Evolutionary conservation across 2,888 invertebrate species (phyloP), one percentile per base, ranked within the genome.

Genomic region (Eucera pruinosa): DNA sequence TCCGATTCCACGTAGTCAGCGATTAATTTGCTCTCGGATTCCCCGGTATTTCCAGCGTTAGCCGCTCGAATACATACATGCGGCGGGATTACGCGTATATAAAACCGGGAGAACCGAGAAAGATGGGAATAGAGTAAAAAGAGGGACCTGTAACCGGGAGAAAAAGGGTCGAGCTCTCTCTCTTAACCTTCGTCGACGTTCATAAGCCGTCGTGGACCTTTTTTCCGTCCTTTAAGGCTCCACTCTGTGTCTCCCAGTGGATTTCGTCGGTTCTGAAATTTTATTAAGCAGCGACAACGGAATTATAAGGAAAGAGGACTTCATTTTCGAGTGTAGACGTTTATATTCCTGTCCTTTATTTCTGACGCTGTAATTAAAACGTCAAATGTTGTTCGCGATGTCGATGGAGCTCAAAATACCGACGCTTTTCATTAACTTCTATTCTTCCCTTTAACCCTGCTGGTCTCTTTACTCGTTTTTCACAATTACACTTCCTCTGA

Each of bases 161-260:
- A 48, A 55, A 68, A 74, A 58, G 45, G 58, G 43, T 64, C 43
- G 36, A 50, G 50, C 52, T 39, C 20, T 52, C 15, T 61, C 33
- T 77, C 64, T 74, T 68, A 74, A 74, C 74, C 60, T 64, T 52
- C 39, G 64, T 68, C 60, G 58, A 77, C 64, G 60, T 68, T 68
- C 68, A 64, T 55, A 54, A 74, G 54, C 47, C 41, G 47, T 48
- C 52, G 57, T 52, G 39, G n/a, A 33, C 58, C 45, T 43, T 61
- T 55, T 76, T 67, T 33, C 7, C 33, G 41, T 55, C 54, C 39
- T 45, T 27, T 2, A 6, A 25, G 36, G 27, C 15, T 18, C n/a
- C 15, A 41, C 45, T 36, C 41, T 18, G 41, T 54, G 45, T 50
- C 23, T 43, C 20, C 30, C 33, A 30, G 13, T 33, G n/a, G 62